Conservation (phyloP, 1,140 invertebrate species). For the Cardiocondyla obscurior region DNA sequence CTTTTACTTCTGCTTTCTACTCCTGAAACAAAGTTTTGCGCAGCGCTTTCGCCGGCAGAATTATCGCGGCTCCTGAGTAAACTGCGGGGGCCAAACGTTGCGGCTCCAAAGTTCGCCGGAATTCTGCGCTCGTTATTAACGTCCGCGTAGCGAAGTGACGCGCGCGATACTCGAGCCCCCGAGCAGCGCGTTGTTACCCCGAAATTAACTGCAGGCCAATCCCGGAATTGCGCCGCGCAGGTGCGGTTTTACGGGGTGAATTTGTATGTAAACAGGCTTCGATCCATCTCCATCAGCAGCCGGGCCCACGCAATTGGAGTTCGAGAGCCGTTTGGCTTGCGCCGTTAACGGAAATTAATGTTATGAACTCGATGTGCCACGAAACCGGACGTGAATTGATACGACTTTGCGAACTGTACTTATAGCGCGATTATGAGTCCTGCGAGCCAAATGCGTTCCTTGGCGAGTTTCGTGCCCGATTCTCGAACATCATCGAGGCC, state of each 20-base stretch:
- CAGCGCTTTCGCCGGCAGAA: slow-evolving; percentile 26
- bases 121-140: slow-evolving; percentile 55
- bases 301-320: slow-evolving; percentile 52
- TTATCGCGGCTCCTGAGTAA: slow-evolving; percentile 33
- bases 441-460: slow-evolving; percentile 9
- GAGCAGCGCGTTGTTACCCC: slow-evolving; percentile 55
- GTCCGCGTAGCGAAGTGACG: slow-evolving; percentile 4
- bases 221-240: slow-evolving; percentile 61
- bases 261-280: slow-evolving; percentile 73
- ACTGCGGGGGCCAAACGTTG: slow-evolving; percentile 23
- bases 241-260: slow-evolving; percentile 69
- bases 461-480: not conserved
- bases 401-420: slow-evolving; percentile 53
- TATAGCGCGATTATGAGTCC: slow-evolving; percentile 53
- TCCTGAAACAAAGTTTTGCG: slow-evolving; percentile 43
- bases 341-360: slow-evolving; percentile 68
- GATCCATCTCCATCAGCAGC: slow-evolving; percentile 60
- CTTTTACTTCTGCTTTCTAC: slow-evolving; percentile 37
- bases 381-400: slow-evolving; percentile 33
- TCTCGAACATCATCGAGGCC: slow-evolving; percentile 26
- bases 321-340: slow-evolving; percentile 50
- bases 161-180: slow-evolving; percentile 9
- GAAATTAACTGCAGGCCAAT: slow-evolving; percentile 63
- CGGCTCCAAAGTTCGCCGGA: slow-evolving; percentile 42
- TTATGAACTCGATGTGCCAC: slow-evolving; percentile 54